Conservation (phyloP, 1,140 invertebrate species). For the Cecropterus lyciades region DNA sequence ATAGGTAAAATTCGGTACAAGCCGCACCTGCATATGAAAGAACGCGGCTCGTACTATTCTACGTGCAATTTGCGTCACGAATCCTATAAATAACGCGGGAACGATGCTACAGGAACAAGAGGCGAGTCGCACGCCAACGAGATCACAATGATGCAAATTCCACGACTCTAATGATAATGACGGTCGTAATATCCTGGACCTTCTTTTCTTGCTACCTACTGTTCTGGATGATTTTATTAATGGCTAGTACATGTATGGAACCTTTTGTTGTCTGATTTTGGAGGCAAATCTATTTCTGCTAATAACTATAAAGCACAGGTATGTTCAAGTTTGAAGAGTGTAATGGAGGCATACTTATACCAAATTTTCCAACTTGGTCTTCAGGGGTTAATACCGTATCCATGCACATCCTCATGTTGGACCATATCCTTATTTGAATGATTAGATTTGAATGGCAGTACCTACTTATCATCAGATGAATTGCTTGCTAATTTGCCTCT, state of each 20-base stretch:
- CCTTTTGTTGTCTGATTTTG: no score
- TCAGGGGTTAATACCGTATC: no score
- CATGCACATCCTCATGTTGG: no score
- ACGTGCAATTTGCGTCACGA: slow-evolving; percentile 56
- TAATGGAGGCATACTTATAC: no score
- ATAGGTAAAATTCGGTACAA: slow-evolving; percentile 1
- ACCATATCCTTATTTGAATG: no score
- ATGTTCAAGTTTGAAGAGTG: no score
- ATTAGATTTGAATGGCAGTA: no score
- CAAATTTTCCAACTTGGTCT: no score
- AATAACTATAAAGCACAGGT: no score
- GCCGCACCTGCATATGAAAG: slow-evolving; percentile 37
- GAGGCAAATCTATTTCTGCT: no score
- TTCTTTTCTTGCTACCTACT: slow-evolving; percentile 20
- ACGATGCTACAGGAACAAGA: slow-evolving; percentile 46
- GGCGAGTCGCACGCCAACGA: slow-evolving; percentile 43
- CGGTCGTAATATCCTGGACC: slow-evolving; percentile 27
- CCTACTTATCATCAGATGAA: no score
- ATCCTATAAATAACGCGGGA: slow-evolving; percentile 52
- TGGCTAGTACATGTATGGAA: not conserved
- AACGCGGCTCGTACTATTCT: slow-evolving; percentile 37
- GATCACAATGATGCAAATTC: slow-evolving; percentile 43
- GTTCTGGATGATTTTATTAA: slow-evolving; percentile 15
- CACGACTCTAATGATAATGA: slow-evolving; percentile 38
- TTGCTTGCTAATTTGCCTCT: no score